Evolutionary conservation across 2,113 vertebrate species (phyloP).

Genomic region (Podarcis muralis): DNA sequence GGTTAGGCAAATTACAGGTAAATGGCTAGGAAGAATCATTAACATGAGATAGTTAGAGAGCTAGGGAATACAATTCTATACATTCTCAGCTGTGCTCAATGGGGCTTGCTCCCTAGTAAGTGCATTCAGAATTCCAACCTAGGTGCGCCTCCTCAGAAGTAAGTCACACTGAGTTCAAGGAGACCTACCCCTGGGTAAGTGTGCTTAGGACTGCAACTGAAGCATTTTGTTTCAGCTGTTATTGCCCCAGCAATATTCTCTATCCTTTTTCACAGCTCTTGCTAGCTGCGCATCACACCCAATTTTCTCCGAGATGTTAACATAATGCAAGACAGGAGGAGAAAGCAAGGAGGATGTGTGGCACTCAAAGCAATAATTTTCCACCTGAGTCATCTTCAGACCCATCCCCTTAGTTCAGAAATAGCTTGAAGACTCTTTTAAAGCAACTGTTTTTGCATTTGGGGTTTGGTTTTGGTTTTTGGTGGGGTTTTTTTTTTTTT

Average conservation of each 20-base stretch:
- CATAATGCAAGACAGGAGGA: slow-evolving; percentile 32
- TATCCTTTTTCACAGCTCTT: not conserved
- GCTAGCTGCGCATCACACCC: not conserved
- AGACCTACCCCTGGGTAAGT: no score
- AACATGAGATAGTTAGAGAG: no score
- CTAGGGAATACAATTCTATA: no score
- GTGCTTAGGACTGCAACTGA: not conserved
- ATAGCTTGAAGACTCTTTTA: slow-evolving; percentile 10
- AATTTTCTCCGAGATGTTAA: slow-evolving; percentile 33
- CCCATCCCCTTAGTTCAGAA: slow-evolving; percentile 30
- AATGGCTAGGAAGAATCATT: no score
- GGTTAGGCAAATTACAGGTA: no score
- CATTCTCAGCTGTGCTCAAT: no score
- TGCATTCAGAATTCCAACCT: no score
- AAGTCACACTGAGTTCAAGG: no score
- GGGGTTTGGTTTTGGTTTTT: no score
- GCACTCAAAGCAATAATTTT: slow-evolving; percentile 28
- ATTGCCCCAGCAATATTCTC: not conserved
- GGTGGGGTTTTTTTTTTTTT: not conserved
- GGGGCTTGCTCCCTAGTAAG: no score
- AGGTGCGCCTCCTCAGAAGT: no score
- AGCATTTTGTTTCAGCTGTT: not conserved
- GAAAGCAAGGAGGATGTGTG: not conserved
- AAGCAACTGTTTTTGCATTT: not conserved
- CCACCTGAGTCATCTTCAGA: slow-evolving; percentile 38